These are phyloP conservation scores for Aphaenogaster ashmeadi DNA, from an alignment of 1,140 invertebrate species.

Conservation along the genomic window DNA sequence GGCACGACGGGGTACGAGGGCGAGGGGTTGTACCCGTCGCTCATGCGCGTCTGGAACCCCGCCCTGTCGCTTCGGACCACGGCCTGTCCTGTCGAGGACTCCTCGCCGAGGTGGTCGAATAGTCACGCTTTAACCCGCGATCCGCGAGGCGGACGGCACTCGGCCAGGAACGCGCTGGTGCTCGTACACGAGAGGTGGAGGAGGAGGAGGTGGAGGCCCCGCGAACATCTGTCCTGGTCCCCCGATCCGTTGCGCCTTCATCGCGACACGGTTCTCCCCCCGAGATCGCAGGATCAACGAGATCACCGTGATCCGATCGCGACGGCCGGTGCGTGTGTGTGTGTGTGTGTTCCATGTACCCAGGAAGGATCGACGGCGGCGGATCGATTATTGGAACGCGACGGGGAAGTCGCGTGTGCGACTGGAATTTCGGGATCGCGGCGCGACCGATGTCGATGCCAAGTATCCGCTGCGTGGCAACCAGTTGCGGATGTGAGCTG, in stretches of 20 bases:
- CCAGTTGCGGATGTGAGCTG: conserved; percentile 39
- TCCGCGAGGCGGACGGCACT: conserved; percentile 80
- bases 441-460: conserved; percentile 17
- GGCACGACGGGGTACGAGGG: conserved; percentile 66
- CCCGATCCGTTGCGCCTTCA: conserved; percentile 8
- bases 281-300: conserved; percentile 30
- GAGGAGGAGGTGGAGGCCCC: not conserved
- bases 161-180: conserved; percentile 71
- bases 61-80: conserved; percentile 81
- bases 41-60: conserved; percentile 84
- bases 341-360: conserved; percentile 20
- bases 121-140: conserved; percentile 85
- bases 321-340: conserved; percentile 23
- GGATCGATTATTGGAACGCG: conserved; percentile 60
- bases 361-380: conserved; percentile 48
- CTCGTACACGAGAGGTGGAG: conserved; percentile 36
- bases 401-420: conserved; percentile 7
- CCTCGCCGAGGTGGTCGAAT: conserved; percentile 80
- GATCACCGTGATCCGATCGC: conserved; percentile 21
- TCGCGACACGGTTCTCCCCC: not conserved
- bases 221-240: conserved; percentile 46
- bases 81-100: conserved; percentile 78
- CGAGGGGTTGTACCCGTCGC: conserved; percentile 71
- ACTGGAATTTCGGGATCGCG: conserved; percentile 44
- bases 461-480: conserved; percentile 31